Evolutionary conservation across 2,797 vertebrate genomes (phyloP), one percentile per base, ranked within the genome.

Genomic region (Rhodeus uyekii): DNA sequence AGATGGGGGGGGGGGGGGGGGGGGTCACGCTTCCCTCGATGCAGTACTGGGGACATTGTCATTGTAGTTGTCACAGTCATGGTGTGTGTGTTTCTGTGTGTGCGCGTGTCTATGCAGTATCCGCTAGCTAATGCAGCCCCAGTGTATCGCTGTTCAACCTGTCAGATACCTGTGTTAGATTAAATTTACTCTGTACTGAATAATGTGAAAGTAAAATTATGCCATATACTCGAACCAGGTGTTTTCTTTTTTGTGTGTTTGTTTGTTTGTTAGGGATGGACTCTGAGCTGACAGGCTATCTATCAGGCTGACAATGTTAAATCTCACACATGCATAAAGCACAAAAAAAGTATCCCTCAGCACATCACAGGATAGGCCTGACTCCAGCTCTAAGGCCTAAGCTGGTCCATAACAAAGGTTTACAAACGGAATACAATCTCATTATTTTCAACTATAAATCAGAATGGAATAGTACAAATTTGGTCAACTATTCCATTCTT

Each of bases 161-260:
- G 93, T 94, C 93, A 92, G 92, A 93, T 94, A 93, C 93, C 91
- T 93, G 93, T 95, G 93, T 94, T 95, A 94, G 93, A 93, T 92
- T 89, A 91, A 92, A 94, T 92, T 94, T 94, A 93, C 92, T 94
- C 92, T 95, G 93, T 95, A 94, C 92, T 95, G 94, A 93, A 94
- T 92, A 95, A 95, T 94, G 94, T 95, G 93, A 95, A 94, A 95
- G 93, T 95, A 95, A 95, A 95, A 92, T 89, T 94, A 94, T 94
- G 93, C 91, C 92, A 93, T 95, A 93, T 95, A 95, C 91, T 92
- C 81, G 9, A 91, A 5, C 5, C 4, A 38, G 14, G 42, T 2
- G 87, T 81, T 64, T 75, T 74, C 36, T 76, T 27, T n/a, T 75
- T 2, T 80, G 9, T 64, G 32, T 83, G 48, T 83, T 39, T 71